These are phyloP conservation scores for Hemiprocne comata DNA, from an alignment of 2,113 vertebrate species.

Conservation along the genomic window DNA sequence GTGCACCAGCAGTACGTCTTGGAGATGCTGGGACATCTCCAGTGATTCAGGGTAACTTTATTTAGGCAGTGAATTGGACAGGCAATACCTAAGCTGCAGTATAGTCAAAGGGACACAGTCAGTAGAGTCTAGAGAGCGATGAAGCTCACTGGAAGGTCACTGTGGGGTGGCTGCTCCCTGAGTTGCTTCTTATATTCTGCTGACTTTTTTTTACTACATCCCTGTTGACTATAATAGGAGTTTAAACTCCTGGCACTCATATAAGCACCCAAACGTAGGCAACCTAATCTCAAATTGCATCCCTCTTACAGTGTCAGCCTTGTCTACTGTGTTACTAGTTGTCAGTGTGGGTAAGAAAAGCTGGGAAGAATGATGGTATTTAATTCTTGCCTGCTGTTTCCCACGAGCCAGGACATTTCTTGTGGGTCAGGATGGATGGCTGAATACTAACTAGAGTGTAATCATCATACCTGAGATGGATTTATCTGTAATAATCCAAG, in stretches of 20 bases:
- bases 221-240: not conserved
- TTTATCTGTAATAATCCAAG: not conserved
- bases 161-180: not conserved
- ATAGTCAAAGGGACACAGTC: not conserved
- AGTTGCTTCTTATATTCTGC: not conserved
- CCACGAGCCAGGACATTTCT: not conserved
- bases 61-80: not conserved
- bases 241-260: not conserved
- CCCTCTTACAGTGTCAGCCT: not conserved
- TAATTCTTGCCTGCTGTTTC: slow-evolving; percentile 14
- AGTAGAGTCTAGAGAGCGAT: not conserved
- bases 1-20: not conserved
- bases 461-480: not conserved
- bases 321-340: not conserved
- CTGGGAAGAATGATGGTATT: not conserved
- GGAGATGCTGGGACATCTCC: not conserved
- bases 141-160: not conserved
- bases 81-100: not conserved
- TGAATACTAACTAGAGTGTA: not conserved
- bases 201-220: not conserved
- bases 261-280: not conserved
- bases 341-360: not conserved
- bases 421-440: not conserved
- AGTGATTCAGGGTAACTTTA: not conserved
- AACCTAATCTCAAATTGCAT: not conserved